Conservation (phyloP, 2,113 vertebrate species). For the Enhydra lutris region DNA sequence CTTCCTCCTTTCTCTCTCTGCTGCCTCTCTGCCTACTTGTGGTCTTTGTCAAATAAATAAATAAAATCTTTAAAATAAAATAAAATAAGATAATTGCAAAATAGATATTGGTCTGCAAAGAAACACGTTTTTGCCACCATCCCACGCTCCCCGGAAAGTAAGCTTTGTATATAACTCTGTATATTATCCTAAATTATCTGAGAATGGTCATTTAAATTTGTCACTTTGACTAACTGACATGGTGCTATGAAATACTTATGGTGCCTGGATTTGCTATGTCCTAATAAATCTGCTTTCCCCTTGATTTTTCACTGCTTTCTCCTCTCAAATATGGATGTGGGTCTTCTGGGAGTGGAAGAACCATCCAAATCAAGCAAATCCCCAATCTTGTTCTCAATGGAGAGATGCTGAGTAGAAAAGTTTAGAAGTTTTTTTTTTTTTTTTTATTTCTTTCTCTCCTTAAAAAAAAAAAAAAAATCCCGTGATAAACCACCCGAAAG, state of each 20-base stretch:
- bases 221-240: neutral
- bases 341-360: neutral
- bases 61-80: neutral
- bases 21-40: too few species aligned
- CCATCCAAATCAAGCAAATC: neutral
- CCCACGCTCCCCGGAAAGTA: neutral
- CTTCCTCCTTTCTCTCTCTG: too few species aligned
- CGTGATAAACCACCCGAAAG: neutral
- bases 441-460: neutral
- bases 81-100: neutral
- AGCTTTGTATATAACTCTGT: neutral
- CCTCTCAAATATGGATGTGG: neutral
- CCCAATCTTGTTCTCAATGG: neutral
- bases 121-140: neutral
- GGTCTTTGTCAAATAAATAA: too few species aligned
- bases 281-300: neutral
- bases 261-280: neutral
- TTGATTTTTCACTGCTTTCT: neutral
- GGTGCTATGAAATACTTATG: neutral
- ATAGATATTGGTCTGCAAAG: slow-evolving; percentile 24
- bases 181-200: neutral
- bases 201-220: neutral
- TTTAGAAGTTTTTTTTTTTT: neutral
- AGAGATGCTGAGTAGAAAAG: neutral
- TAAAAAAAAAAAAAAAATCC: neutral